phyloP scores from a whole-genome alignment of 23 tunicate species.

The Ciona savignyi region DNA sequence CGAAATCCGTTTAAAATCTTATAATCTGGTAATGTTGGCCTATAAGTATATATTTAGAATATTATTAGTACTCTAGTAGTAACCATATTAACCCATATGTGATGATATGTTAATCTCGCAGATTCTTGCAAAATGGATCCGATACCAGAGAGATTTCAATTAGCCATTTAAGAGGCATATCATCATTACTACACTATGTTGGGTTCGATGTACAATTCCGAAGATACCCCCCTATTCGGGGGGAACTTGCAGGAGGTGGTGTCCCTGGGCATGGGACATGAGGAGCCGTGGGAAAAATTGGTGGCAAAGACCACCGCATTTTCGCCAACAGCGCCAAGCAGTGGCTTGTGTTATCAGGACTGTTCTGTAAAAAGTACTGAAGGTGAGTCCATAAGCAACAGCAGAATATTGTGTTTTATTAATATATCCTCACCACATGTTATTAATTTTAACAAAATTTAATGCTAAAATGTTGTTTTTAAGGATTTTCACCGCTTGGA shows the following conservation, averaged over 20 bases:
- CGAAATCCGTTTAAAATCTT: no score
- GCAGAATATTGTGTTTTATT: not conserved
- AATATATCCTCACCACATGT: not conserved
- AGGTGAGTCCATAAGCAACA: not conserved
- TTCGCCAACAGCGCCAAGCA: conserved; percentile 17
- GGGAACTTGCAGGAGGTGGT: conserved; percentile 39
- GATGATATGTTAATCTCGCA: conserved; percentile 11
- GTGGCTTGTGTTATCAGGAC: conserved; percentile 8
- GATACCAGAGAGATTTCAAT: not conserved
- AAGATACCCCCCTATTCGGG: conserved; percentile 21
- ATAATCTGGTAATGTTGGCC: no score
- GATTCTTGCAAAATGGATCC: conserved; percentile 51
- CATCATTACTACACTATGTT: conserved; percentile 7
- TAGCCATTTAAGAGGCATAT: conserved; percentile 49
- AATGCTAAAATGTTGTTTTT: no score
- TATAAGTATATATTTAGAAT: no score
- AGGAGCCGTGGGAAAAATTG: not conserved
- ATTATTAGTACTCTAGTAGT: no score
- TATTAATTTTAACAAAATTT: not conserved
- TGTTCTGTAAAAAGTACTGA: not conserved
- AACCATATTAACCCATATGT: no score
- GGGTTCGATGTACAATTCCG: conserved; percentile 25
- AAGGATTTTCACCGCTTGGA: no score
- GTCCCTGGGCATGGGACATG: conserved; percentile 18
- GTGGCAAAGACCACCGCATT: conserved; percentile 14